These are phyloP conservation scores for Spilarctia lutea DNA, from an alignment of 2,888 invertebrate genomes.

Conservation along the genomic window DNA sequence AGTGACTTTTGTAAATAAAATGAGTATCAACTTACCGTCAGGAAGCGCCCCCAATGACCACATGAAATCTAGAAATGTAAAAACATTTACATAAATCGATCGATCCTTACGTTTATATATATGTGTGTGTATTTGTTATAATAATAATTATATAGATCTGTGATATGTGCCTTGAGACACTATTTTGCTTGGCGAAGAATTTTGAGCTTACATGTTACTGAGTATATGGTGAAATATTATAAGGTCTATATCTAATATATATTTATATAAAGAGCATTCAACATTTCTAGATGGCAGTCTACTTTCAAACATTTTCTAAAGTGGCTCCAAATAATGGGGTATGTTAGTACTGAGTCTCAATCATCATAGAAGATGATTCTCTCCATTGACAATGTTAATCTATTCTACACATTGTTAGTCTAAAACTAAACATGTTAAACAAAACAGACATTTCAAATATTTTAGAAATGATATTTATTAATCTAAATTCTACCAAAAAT, in stretches of 20 bases:
- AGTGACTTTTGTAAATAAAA: conserved; percentile 74
- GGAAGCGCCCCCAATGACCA: conserved; percentile 99
- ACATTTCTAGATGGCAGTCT: conserved; percentile 70
- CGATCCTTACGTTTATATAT: conserved; percentile 79
- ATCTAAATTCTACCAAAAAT: conserved; percentile 79
- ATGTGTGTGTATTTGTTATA: conserved; percentile 61
- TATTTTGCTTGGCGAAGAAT: conserved; percentile 85
- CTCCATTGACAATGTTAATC: conserved; percentile 77
- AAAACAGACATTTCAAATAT: conserved; percentile 84
- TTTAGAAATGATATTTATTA: conserved; percentile 85
- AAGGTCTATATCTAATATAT: conserved; percentile 65
- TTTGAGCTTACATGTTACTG: conserved; percentile 68
- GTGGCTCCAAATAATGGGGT: conserved; percentile 73
- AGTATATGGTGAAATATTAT: conserved; percentile 62
- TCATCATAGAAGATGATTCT: conserved; percentile 64
- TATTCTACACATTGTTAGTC: conserved; percentile 85
- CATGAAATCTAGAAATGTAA: conserved; percentile 97
- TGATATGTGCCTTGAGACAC: conserved; percentile 82
- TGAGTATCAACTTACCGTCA: conserved; percentile 93
- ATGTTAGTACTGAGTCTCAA: conserved; percentile 72
- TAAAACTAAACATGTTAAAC: conserved; percentile 86
- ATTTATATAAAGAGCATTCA: conserved; percentile 71
- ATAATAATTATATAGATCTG: conserved; percentile 56
- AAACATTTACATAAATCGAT: conserved; percentile 87
- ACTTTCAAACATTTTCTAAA: conserved; percentile 72